Base-by-base conservation (phyloP, 1,140 invertebrate genomes). In the Brachionus rubens region DNA sequence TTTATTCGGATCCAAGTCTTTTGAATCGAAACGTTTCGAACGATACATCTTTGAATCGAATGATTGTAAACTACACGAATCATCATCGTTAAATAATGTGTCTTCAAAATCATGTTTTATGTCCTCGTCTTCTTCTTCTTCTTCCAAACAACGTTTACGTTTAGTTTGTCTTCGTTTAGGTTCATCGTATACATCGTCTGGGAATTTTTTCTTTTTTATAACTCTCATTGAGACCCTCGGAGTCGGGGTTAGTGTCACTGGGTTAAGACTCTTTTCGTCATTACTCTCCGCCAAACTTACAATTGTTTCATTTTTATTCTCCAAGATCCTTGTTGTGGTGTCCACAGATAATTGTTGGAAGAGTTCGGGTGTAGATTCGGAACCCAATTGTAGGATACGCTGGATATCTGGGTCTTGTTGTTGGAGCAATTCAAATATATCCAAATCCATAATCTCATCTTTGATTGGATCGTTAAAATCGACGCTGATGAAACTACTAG, bases 381-480 rank as follows among this genome's bases (percentile, higher is more conserved):
- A 21, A 10, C 21, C 21, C 12, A 46, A 72, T 36, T 72, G 46
- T 14, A 72, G 12, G 10, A 72, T 12, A 33, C 50, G 28, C 1
- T 21, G 46, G n/a, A 72, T 72, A 19, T 72, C 68, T 10, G 68
- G 68, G 7, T 72, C 68, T 36, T 72, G 30, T 10, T 40, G 28
- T 36, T 72, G 68, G 10, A 72, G 7, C 3, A 72, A 2, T 6
- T 72, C 50, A 21, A 72, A 72, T 40, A 72, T 50, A 33, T 72
- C 33, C 9, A 72, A 72, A n/a, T 72, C 46, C n/a, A n/a, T n/a
- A 9, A 54, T 54, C 24, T 72, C 68, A 16, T 72, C 68, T 41
- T 72, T 72, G 5, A 72, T 72, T n/a, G 6, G 2, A 10, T 54
- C 68, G 26, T 30, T 72, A 4, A 41, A 21, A 3, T 52, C 43